phyloP scores from a whole-genome alignment of 1,140 invertebrate species.

The Branchinecta lindahli region DNA sequence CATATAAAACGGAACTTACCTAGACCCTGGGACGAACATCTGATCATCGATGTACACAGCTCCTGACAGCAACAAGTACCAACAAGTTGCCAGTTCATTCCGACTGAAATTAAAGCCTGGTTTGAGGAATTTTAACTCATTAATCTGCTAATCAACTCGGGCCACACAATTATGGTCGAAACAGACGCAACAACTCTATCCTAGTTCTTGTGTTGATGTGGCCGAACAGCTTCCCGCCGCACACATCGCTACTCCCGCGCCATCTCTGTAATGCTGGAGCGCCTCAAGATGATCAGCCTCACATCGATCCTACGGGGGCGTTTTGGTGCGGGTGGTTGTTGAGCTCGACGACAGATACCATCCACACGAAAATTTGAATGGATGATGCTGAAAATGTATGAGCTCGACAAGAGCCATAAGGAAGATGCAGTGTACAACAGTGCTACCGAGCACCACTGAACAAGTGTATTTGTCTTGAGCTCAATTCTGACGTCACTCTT shows the following conservation, averaged over 20 bases:
- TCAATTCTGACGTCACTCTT: too few species aligned
- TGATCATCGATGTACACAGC: slow-evolving; percentile 78
- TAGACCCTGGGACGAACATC: slow-evolving; percentile 66
- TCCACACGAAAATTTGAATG: too few species aligned
- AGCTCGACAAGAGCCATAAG: too few species aligned
- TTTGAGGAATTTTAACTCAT: too few species aligned
- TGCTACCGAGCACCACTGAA: too few species aligned
- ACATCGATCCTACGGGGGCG: too few species aligned
- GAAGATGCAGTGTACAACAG: too few species aligned
- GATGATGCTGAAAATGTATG: too few species aligned
- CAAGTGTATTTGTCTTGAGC: too few species aligned
- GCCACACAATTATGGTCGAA: background rate
- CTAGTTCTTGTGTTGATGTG: background rate
- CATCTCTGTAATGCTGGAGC: background rate
- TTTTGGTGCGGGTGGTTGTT: too few species aligned
- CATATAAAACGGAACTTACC: slow-evolving; percentile 38
- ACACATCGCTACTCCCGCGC: background rate
- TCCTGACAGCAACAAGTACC: slow-evolving; percentile 68
- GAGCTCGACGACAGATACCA: too few species aligned
- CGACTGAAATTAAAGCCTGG: slow-evolving; percentile 42
- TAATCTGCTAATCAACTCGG: background rate
- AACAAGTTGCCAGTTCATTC: slow-evolving; percentile 58
- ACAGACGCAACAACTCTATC: background rate
- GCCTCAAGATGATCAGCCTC: too few species aligned
- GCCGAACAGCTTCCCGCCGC: background rate